Conservation (phyloP, 1,140 invertebrate species). For the Phocides pigmalion region DNA sequence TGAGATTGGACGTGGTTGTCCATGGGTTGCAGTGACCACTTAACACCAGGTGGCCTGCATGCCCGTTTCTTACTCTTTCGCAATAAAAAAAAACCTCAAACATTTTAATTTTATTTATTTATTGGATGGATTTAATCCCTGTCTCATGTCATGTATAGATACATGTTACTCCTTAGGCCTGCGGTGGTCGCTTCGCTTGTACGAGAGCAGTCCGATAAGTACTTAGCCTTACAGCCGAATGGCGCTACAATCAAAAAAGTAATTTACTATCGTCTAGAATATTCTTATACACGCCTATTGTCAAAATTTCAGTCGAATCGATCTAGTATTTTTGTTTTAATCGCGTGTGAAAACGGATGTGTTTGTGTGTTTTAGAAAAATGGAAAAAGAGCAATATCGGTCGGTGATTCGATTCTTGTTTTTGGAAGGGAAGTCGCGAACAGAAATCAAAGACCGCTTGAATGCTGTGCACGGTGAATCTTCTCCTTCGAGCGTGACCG, state of each 20-base stretch:
- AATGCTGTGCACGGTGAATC: slow-evolving; percentile 11
- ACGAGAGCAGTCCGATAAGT: slow-evolving; percentile 36
- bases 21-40: too few species aligned
- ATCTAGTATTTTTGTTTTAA: slow-evolving; percentile 35
- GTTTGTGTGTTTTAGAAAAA: slow-evolving; percentile 37
- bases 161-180: too few species aligned
- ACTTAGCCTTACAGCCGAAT: slow-evolving; percentile 30
- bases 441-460: slow-evolving; percentile 20
- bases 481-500: background rate
- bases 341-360: slow-evolving; percentile 33
- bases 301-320: slow-evolving; percentile 36
- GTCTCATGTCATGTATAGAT: too few species aligned
- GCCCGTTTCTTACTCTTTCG: too few species aligned
- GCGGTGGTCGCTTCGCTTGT: slow-evolving; percentile 5
- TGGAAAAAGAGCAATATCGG: slow-evolving; percentile 37
- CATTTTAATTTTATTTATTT: too few species aligned
- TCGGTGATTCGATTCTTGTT: slow-evolving; percentile 26
- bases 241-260: slow-evolving; percentile 20
- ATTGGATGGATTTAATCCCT: too few species aligned
- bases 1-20: too few species aligned
- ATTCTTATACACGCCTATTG: slow-evolving; percentile 11
- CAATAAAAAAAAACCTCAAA: too few species aligned
- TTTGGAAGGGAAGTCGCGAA: slow-evolving; percentile 17
- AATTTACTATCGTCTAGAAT: slow-evolving; percentile 3
- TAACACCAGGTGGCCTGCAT: too few species aligned